A percentile compares a stretch with the other conserved stretches of the same genome.
These are phyloP conservation scores for Rhynchomys soricoides DNA, from an alignment of 2,113 vertebrate species.

Conservation along the genomic window DNA sequence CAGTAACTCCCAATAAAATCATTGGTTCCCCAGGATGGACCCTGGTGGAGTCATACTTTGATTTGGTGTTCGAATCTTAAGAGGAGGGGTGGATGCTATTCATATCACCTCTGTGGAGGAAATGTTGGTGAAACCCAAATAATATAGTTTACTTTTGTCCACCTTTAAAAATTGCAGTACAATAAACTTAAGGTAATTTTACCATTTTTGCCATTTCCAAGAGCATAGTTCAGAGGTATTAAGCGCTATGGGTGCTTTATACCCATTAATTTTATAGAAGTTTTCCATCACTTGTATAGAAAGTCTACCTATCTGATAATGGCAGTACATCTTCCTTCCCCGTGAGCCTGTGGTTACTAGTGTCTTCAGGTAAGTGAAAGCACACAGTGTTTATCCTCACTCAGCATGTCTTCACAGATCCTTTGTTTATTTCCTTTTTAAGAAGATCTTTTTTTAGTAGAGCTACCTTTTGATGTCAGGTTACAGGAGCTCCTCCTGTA, in stretches of 20 bases:
- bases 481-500: neutral
- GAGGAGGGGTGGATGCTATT: neutral
- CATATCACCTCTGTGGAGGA: neutral
- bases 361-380: neutral
- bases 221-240: neutral
- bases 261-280: neutral
- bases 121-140: neutral
- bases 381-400: neutral
- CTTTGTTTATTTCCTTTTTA: neutral
- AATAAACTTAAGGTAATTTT: neutral
- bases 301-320: neutral
- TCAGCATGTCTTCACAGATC: neutral
- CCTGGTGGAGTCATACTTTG: neutral
- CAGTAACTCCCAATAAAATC: neutral
- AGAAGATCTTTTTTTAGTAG: neutral
- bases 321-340: neutral
- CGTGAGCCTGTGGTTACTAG: neutral
- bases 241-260: neutral
- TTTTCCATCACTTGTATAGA: neutral
- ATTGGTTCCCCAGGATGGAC: neutral
- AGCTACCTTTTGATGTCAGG: neutral
- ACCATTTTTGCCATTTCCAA: neutral
- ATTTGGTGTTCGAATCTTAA: neutral
- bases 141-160: neutral
- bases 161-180: neutral